Percentiles rank a stretch among this genome's conserved stretches.
Conservation (phyloP, 2,113 vertebrate species). For the Prolemur simus region DNA sequence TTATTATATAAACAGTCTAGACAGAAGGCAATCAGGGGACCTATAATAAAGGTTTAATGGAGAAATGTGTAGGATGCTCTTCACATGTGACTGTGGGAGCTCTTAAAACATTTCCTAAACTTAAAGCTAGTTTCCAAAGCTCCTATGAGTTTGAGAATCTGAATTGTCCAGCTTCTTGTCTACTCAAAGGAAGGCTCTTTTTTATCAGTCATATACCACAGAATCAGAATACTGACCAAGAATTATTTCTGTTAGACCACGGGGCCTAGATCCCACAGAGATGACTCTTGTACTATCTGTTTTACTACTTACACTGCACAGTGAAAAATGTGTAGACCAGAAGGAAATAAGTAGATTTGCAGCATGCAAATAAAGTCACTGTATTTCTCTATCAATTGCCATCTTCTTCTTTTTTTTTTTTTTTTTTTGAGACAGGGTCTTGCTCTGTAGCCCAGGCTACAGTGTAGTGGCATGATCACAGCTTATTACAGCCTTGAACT, state of each 20-base stretch:
- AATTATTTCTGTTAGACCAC: constrained; percentile 92
- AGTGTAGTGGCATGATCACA: too few species aligned
- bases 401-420: constrained; percentile 26
- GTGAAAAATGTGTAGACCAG: constrained; percentile 86
- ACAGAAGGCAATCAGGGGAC: constrained; percentile 2
- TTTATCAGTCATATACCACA: constrained; percentile 90
- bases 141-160: constrained; percentile 18
- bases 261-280: constrained; percentile 82
- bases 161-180: neutral
- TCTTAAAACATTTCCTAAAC: constrained; percentile 45
- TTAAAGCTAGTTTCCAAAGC: constrained; percentile 15
- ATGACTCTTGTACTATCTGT: constrained; percentile 86
- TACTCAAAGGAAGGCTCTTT: constrained; percentile 30
- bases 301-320: constrained; percentile 86
- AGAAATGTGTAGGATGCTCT: neutral
- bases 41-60: constrained; percentile 33
- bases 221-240: constrained; percentile 93
- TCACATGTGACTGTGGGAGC: neutral
- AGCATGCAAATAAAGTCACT: constrained; percentile 82
- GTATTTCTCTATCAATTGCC: constrained; percentile 80
- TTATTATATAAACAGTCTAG: constrained; percentile 6
- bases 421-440: too few species aligned
- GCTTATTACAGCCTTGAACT: too few species aligned
- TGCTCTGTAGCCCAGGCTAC: too few species aligned
- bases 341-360: constrained; percentile 82